A percentile compares a stretch with the other conserved stretches of the same genome.
Evolutionary conservation across 2,797 vertebrate genomes (phyloP).

Genomic region (Astyanax mexicanus): DNA sequence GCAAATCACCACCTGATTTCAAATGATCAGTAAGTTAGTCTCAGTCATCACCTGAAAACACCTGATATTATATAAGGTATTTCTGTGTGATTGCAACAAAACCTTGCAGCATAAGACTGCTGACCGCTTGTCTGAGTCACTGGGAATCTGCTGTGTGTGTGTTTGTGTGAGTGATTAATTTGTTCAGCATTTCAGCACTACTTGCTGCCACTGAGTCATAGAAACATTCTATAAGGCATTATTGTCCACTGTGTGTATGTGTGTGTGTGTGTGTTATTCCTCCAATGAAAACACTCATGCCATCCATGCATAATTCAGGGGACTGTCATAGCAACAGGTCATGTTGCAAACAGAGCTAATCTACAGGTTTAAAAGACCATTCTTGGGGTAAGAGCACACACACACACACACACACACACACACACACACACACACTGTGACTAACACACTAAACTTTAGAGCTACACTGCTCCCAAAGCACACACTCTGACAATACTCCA

Average conservation of each 20-base stretch:
- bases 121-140: background rate
- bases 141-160: background rate
- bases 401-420: background rate
- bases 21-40: too few relatives aligned
- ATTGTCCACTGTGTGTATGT: conserved; percentile 19
- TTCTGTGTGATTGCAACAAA: too few relatives aligned
- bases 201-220: conserved; percentile 9
- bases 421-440: conserved; percentile 62
- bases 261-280: conserved; percentile 10
- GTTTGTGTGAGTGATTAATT: background rate
- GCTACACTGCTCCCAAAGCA: background rate
- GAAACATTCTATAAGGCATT: background rate
- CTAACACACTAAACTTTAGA: conserved; percentile 84
- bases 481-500: background rate
- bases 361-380: conserved; percentile 33
- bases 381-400: conserved; percentile 9
- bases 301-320: conserved; percentile 35
- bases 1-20: too few relatives aligned
- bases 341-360: conserved; percentile 28
- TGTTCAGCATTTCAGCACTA: background rate
- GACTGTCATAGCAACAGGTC: conserved; percentile 16
- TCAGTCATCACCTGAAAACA: too few relatives aligned
- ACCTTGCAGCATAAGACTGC: background rate
- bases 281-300: conserved; percentile 24
- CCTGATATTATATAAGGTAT: too few relatives aligned